Evolutionary conservation across 2,888 invertebrate species (phyloP), one percentile per base, ranked within the genome.

Genomic region (Carpatolechia fugitivella): DNA sequence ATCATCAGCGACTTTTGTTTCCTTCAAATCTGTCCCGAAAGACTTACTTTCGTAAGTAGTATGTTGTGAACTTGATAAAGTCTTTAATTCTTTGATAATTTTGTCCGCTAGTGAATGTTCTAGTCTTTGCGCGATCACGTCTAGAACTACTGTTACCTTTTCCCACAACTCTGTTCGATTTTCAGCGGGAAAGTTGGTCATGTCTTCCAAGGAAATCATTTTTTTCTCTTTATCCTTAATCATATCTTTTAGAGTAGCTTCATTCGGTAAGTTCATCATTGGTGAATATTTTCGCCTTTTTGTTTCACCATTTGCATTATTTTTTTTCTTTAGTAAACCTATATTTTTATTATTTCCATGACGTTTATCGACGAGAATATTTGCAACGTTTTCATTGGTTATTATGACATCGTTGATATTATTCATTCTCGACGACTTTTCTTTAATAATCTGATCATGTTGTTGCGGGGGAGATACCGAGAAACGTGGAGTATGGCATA

Each of bases 21-120:
- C n/a, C n/a, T 13, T 29, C 29, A 40, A 13, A 40, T 51, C 10
- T 16, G 30, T 10, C 7, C 49, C 51, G 16, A 48, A 53, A 29
- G 52, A 36, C 24, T 58, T 40, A 13, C 50, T 30, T 41, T 55
- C 61, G 31, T 16, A 40, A 35, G 24, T 36, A 46, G 59, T 60
- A 14, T 61, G 58, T 35, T 68, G 59, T 49, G 63, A 57, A n/a
- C 52, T 55, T 5, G 66, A 55, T 5, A 72, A 53, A 33, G 60
- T 70, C 35, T 71, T 79, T n/a, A 87, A 56, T 63, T 85, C 82
- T 18, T 55, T 74, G 5, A 74, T 55, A 41, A 86, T 77, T 66
- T 76, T 85, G 0, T 80, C 74, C 7, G 72, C 63, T 20, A 89
- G 53, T 3, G 74, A 71, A 3, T 76, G 70, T 66, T 87, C 85